Base-by-base conservation (phyloP, 2,797 vertebrate genomes). In the Leptoclinus maculatus region DNA sequence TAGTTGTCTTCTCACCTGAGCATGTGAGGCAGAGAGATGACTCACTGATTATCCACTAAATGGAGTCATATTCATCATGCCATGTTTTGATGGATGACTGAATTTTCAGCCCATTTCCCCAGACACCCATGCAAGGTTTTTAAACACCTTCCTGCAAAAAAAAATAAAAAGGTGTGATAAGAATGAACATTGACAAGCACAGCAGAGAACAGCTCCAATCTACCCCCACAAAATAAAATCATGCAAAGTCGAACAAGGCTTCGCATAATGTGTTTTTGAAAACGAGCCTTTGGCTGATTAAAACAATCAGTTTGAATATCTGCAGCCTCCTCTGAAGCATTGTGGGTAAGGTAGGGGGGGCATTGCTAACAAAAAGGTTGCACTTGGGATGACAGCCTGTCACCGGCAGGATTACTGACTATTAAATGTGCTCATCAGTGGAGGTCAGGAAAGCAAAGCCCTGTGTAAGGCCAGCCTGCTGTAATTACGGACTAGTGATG, bases 21-120 rank as follows among this genome's bases (percentile, higher is more conserved):
- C 56, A 38, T n/a, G 34, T 23, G 11, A 53, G 41, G 38, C 47
- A 14, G 32, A 38, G 25, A 36, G 32, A 66, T 17, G 71, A 54
- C 57, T 32, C 45, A 4, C 67, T 76, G 54, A 83, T 78, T 63
- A 66, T 53, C 56, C 41, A 23, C 32, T 23, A 27, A 27, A 59
- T 45, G 45, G 45, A 65, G 69, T 39, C 66, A 63, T 77, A 70
- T 70, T 73, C 60, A 69, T 72, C 67, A 57, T 32, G 64, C 65
- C 64, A 16, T 17, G 27, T 32, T 70, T 34, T 83, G 84, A 86
- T 83, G 58, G 81, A 86, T 78, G 79, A 70, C 39, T 25, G 59
- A 67, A 71, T 59, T 59, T 71, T 57, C 45, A 25, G 66, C 38
- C 66, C 7, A 43, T 43, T 62, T 70, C 71, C 63, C 25, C 49